Base-by-base conservation (phyloP, 1,140 invertebrate species). In the Anastrepha ludens region DNA sequence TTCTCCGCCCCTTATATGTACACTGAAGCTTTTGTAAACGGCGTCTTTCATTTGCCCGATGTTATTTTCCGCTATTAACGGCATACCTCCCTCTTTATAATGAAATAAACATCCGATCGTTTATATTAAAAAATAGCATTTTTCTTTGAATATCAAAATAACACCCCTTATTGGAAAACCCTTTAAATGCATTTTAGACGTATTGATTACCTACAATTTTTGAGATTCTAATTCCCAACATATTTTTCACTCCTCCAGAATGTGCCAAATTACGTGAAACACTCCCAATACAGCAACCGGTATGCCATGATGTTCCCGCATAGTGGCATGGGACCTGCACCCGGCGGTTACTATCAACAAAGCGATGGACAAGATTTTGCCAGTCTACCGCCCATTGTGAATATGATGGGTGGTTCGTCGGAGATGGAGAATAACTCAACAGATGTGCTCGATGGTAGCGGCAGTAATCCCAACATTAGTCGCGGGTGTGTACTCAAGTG, bases 341-440 rank as follows among this genome's bases (percentile, higher is more conserved):
- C 47, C 7, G 47, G 74, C 8, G 86, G 87, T 9, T 85, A 89
- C 58, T 88, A 87, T n/a, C 78, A 86, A 87, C 87, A 88, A 44
- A 89, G 87, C n/a, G 92, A 93, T 88, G 90, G 89, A 2, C 91
- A 92, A 81, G 92, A 93, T 60, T 93, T 93, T 70, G 92, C 92
- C 59, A 93, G 92, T 64, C 62, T 93, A 67, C 92, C 92, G 39
- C 92, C 92, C 1, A 87, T 92, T 87, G 90, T 93, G 67, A 93
- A 93, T 85, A 91, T 93, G 88, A 87, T 93, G 89, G 90, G 92
- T 6, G 87, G 89, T 7, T 91, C 91, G 2, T 92, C 92, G 62
- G 90, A 92, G 20, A 90, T 92, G 41, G 92, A 91, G 60, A 89
- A 89, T 74, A 92, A 92, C 85, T 93, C 92, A 7, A 92, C 92